These are phyloP conservation scores for Pteronotus mesoamericanus DNA, from an alignment of 2,797 vertebrate genomes.

Conservation along the genomic window DNA sequence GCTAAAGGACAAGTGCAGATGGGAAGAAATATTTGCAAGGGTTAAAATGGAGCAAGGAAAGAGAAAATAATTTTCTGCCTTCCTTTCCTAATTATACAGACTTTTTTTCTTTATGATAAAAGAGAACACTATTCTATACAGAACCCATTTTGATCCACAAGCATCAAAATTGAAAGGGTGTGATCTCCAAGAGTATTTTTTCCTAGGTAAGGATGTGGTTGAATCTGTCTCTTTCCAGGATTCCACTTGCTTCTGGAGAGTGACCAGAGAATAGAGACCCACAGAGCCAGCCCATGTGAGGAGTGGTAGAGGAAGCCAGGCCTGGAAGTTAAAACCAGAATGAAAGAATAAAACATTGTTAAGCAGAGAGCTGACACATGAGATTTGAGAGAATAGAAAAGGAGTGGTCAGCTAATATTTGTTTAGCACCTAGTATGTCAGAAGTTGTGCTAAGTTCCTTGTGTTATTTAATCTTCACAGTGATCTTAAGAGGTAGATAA, in stretches of 20 bases:
- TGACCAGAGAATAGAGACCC: background rate
- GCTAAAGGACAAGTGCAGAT: background rate
- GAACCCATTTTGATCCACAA: background rate
- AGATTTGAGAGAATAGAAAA: background rate
- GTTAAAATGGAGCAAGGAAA: constrained; percentile 36
- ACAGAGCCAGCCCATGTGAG: background rate
- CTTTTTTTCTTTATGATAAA: background rate
- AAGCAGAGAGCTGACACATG: background rate
- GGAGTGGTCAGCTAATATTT: background rate
- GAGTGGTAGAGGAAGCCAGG: background rate
- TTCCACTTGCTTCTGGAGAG: background rate
- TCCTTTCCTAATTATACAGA: background rate
- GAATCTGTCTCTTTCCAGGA: background rate
- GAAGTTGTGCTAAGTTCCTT: background rate
- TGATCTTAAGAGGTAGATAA: background rate
- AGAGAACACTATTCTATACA: background rate
- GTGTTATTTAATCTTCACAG: background rate
- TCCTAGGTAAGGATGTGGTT: background rate
- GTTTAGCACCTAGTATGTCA: background rate
- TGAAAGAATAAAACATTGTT: constrained; percentile 16
- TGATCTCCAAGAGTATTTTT: constrained; percentile 11
- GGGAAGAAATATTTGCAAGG: constrained; percentile 17
- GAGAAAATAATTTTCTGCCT: background rate
- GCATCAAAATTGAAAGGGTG: background rate
- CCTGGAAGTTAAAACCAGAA: constrained; percentile 9